These are phyloP conservation scores for Hydrophis major DNA, from an alignment of 2,797 vertebrate species.

Conservation along the genomic window DNA sequence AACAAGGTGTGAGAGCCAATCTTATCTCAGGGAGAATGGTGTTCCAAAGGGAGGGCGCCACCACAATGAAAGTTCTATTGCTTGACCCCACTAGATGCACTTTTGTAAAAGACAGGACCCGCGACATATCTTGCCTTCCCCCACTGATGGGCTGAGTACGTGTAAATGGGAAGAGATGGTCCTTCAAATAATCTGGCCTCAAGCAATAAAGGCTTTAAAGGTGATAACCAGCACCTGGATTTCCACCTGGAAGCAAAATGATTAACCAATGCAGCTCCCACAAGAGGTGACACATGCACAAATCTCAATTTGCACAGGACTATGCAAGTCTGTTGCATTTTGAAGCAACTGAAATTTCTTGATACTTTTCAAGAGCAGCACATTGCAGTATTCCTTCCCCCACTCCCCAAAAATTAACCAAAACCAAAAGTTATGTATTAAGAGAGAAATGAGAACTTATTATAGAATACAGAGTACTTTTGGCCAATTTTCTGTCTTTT, in stretches of 20 bases:
- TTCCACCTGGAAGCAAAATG: not conserved
- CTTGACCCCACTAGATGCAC: not conserved
- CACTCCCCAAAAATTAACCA: not conserved
- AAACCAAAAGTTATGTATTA: not conserved
- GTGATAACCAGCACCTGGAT: not conserved
- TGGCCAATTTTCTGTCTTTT: not conserved
- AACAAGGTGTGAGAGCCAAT: not conserved
- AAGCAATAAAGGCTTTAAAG: not conserved
- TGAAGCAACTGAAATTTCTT: not conserved
- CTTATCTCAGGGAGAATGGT: not conserved
- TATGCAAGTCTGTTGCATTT: not conserved
- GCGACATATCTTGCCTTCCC: not conserved
- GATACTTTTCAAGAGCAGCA: not conserved
- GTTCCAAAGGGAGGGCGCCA: not conserved
- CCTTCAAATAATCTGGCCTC: not conserved
- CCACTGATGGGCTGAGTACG: not conserved
- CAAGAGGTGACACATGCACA: not conserved
- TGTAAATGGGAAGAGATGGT: not conserved
- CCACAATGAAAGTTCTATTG: not conserved
- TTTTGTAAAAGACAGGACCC: not conserved
- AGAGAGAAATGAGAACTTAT: not conserved
- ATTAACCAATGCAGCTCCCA: not conserved
- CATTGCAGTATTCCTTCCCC: not conserved
- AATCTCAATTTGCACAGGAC: not conserved
- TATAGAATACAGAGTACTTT: not conserved